Evolutionary conservation across 2,113 vertebrate species (phyloP), one percentile per base, ranked within the genome.

Genomic region (Amphiprion percula): DNA sequence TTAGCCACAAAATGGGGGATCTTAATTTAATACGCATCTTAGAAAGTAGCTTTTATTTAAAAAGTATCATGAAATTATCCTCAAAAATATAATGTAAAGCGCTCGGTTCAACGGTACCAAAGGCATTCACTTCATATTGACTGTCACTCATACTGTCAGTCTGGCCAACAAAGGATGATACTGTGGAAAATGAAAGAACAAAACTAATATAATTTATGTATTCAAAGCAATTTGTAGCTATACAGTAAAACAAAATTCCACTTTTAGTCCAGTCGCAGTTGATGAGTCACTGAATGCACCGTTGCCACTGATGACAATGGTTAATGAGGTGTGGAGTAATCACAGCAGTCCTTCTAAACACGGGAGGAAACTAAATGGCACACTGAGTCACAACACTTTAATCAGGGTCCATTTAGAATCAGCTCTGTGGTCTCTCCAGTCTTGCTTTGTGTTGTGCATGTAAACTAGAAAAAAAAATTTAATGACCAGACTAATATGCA

Each of bases 311-410:
- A 59, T 82, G 78, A 77, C 70, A 79, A 17, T 72, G 53, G 61
- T 79, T 84, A 84, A 80, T 88, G 61, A 75, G 65, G 66, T 74
- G 87, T 44, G 56, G 75, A 52, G 63, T 82, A 82, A 88, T 90
- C 83, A 83, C 77, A 79, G 81, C 44, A 5, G 59, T 41, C 60
- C 55, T 39, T 68, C 68, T 80, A 69, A 90, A 77, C 83, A 72
- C 80, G 80, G 74, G 54, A 82, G 80, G 79, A 82, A 77, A 68
- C 54, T 30, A 49, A 82, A 76, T 60, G 50, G 69, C 80, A 59
- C 55, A 28, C 52, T 81, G 74, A 89, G 82, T 83, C 84, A 83
- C 70, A 85, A 80, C 80, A 84, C 79, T 85, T 83, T 88, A 82
- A 89, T 89, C 87, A 89, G 77, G 49, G 41, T 61, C 52, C 46